Conservation (phyloP, 2,113 vertebrate species). For the Connochaetes taurinus region DNA sequence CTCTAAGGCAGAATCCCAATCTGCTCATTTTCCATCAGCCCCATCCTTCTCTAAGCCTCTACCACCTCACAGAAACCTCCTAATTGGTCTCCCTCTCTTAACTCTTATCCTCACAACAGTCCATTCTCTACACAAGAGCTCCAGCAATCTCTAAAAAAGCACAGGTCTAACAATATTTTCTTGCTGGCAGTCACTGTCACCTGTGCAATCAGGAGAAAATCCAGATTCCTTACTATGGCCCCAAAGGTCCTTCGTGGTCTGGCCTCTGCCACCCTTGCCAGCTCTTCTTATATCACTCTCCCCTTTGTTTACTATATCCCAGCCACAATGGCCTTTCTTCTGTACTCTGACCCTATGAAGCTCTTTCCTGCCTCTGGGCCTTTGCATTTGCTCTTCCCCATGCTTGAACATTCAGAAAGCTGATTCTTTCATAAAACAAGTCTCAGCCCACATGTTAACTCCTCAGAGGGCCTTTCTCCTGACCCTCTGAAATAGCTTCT, state of each 20-base stretch:
- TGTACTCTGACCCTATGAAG: neutral
- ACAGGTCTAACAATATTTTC: neutral
- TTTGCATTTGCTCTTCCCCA: neutral
- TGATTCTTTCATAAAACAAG: conserved; percentile 1
- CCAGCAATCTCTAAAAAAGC: neutral
- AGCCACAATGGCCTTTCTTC: neutral
- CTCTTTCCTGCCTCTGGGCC: neutral
- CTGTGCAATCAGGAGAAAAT: conserved; percentile 9
- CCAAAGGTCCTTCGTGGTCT: neutral
- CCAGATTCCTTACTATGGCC: neutral
- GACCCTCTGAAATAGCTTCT: neutral
- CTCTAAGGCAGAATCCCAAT: neutral
- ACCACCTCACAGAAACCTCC: neutral
- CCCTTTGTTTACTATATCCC: neutral
- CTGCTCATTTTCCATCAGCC: neutral
- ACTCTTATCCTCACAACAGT: neutral
- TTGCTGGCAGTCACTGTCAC: neutral
- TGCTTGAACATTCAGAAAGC: neutral
- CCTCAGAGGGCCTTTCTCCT: neutral
- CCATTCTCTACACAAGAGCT: neutral
- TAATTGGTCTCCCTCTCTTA: neutral
- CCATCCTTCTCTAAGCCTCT: neutral
- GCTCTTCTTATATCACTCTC: neutral
- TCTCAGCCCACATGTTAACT: neutral
- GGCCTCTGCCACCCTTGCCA: neutral